Percentiles rank a stretch among this genome's conserved stretches.
These are phyloP conservation scores for Tachyglossus aculeatus DNA, from an alignment of 2,797 vertebrate species.

Conservation along the genomic window DNA sequence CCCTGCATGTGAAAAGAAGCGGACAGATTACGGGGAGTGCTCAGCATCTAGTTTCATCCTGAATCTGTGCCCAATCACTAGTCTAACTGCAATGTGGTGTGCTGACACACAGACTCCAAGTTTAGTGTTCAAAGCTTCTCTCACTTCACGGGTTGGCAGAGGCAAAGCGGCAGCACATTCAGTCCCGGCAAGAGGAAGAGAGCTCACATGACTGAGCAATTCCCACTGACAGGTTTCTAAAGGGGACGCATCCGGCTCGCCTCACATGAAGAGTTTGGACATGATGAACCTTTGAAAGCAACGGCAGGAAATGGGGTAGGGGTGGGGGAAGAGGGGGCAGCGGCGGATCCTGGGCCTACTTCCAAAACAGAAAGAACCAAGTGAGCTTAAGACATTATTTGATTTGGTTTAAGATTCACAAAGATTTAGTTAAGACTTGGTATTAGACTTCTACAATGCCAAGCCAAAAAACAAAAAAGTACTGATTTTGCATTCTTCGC, in stretches of 20 bases:
- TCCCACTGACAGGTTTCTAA: too few relatives aligned
- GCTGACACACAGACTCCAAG: neutral
- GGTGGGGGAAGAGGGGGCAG: neutral
- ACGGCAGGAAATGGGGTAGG: neutral
- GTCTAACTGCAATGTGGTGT: neutral
- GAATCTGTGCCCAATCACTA: slow-evolving; percentile 15
- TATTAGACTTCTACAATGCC: too few relatives aligned
- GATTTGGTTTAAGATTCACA: too few relatives aligned
- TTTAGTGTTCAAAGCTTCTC: slow-evolving; percentile 7
- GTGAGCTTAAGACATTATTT: too few relatives aligned
- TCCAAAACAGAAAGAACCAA: neutral
- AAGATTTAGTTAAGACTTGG: too few relatives aligned
- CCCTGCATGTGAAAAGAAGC: neutral
- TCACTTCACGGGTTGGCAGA: slow-evolving; percentile 8
- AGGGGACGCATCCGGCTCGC: neutral
- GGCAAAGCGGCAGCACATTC: neutral
- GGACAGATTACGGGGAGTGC: neutral
- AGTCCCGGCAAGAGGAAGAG: neutral
- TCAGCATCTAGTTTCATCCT: neutral
- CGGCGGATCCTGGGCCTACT: neutral
- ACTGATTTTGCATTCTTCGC: too few relatives aligned
- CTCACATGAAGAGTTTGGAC: neutral
- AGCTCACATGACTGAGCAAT: neutral
- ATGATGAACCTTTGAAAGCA: neutral
- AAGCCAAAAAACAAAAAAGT: too few relatives aligned